Conservation (phyloP, 2,797 vertebrate species). For the Phylloscopus collybita region DNA sequence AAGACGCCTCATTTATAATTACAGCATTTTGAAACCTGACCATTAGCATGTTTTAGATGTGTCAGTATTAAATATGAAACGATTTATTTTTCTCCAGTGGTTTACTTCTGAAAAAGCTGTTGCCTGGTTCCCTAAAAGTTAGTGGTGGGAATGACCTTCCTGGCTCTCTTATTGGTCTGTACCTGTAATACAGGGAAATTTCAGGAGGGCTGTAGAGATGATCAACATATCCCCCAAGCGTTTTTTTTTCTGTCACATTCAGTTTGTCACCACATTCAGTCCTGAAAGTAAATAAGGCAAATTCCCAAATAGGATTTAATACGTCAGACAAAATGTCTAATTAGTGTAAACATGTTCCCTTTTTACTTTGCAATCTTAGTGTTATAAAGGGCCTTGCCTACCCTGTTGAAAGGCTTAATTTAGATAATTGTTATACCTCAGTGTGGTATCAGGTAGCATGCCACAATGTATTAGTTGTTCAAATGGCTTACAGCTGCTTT, state of each 20-base stretch:
- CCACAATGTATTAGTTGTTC: background rate
- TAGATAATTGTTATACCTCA: background rate
- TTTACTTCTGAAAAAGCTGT: background rate
- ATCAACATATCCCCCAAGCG: background rate
- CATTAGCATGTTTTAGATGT: background rate
- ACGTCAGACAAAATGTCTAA: background rate
- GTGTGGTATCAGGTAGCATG: background rate
- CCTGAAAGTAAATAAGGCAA: background rate
- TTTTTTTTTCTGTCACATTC: background rate
- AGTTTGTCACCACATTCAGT: background rate
- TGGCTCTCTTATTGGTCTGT: background rate
- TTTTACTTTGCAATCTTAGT: background rate
- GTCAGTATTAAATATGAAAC: background rate
- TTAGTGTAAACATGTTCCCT: background rate
- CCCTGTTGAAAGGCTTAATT: background rate
- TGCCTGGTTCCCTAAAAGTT: background rate
- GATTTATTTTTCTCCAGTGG: background rate
- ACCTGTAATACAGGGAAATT: background rate
- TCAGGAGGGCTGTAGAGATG: background rate
- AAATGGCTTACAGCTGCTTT: background rate
- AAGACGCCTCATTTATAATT: background rate
- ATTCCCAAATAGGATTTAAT: background rate
- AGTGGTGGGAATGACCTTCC: background rate
- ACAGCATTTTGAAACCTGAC: slow-evolving; percentile 20
- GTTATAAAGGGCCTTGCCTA: background rate